phyloP scores from a whole-genome alignment of 2,797 vertebrate genomes.

The Gallinago nigripennis region DNA sequence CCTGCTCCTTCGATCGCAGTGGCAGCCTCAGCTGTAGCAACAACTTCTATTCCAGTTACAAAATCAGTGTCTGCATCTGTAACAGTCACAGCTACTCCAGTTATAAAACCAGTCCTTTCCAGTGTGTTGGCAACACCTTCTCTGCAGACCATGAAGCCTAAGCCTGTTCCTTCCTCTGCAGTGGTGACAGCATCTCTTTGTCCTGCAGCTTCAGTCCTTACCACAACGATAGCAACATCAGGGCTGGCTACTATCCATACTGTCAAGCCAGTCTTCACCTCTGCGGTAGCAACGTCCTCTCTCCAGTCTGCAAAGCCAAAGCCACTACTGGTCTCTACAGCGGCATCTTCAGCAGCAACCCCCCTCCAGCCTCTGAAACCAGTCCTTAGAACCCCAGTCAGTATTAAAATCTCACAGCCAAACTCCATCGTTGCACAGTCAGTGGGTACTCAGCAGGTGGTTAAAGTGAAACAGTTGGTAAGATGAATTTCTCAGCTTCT shows the following conservation, averaged over 20 bases:
- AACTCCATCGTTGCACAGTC: conserved; percentile 30
- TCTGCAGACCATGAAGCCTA: background rate
- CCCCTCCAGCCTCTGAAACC: conserved; percentile 62
- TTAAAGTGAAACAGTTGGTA: conserved; percentile 82
- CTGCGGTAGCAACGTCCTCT: background rate
- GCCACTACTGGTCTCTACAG: conserved; percentile 21
- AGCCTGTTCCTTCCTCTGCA: background rate
- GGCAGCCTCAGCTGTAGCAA: background rate
- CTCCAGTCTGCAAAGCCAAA: conserved; percentile 60
- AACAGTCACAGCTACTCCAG: background rate
- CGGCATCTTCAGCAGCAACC: background rate
- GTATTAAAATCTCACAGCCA: conserved; percentile 59
- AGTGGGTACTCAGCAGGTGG: conserved; percentile 54
- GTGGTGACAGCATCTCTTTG: conserved; percentile 1
- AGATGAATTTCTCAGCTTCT: conserved; percentile 38
- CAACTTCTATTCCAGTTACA: conserved; percentile 6
- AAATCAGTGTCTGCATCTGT: conserved; percentile 18
- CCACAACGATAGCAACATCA: fast-evolving
- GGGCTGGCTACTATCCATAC: background rate
- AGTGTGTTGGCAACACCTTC: background rate
- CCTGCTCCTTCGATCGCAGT: background rate
- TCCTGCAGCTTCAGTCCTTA: conserved; percentile 3
- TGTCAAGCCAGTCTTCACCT: background rate
- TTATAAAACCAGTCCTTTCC: conserved; percentile 16
- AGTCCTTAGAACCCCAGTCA: conserved; percentile 22